Evolutionary conservation across 2,797 vertebrate species (phyloP).

Genomic region (Holocentrus rufus): DNA sequence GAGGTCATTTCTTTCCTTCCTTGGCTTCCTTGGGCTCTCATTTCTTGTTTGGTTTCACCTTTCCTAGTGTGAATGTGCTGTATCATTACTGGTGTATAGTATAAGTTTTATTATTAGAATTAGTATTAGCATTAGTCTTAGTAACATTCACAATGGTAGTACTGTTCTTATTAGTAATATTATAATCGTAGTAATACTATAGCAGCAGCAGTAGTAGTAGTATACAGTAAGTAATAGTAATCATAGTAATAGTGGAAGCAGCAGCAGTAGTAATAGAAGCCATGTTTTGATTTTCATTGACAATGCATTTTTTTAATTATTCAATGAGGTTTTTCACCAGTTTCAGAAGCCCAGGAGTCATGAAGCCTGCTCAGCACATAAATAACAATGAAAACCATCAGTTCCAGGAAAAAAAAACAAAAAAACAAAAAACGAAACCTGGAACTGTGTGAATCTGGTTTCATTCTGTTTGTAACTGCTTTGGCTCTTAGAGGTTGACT

Average conservation of each 20-base stretch:
- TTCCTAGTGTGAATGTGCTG: background rate
- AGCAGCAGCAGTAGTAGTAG: too few species aligned
- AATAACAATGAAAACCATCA: background rate
- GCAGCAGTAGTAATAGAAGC: too few species aligned
- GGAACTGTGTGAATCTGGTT: background rate
- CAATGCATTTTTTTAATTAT: too few species aligned
- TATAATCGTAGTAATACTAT: too few species aligned
- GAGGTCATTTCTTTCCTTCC: too few species aligned
- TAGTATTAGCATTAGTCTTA: too few species aligned
- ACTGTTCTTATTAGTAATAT: too few species aligned
- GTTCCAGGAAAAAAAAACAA: background rate
- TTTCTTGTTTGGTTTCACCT: background rate
- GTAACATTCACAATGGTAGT: too few species aligned
- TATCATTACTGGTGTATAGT: background rate
- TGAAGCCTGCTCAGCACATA: background rate
- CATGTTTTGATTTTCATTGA: too few species aligned
- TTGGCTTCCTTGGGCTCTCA: background rate
- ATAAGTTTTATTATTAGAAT: background rate
- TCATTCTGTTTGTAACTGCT: slow-evolving; percentile 50
- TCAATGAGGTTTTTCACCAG: background rate
- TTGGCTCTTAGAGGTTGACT: slow-evolving; percentile 83
- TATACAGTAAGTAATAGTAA: too few species aligned
- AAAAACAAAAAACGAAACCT: background rate
- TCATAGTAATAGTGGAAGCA: too few species aligned
- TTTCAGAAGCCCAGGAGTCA: background rate